Evolutionary conservation across 2,888 invertebrate genomes (phyloP).

Genomic region (Neria commutata): DNA sequence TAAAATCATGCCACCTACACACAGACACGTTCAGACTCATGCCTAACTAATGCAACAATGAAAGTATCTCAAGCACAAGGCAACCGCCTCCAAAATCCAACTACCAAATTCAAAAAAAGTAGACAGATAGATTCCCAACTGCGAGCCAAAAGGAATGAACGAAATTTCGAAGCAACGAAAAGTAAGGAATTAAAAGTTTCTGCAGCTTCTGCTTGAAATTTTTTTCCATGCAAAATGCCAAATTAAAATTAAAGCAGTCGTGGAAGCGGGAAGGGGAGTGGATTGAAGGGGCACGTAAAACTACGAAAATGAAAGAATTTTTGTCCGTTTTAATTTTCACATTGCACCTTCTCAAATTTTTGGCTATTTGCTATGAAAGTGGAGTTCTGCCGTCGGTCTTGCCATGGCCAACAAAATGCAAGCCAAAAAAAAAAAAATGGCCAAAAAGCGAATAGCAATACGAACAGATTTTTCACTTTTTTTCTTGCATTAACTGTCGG

Average conservation of each 20-base stretch:
- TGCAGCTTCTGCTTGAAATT: too few relatives aligned
- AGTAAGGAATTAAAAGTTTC: conserved; percentile 11
- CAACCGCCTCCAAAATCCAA: too few relatives aligned
- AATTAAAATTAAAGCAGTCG: conserved; percentile 42
- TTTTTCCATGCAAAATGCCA: conserved; percentile 22
- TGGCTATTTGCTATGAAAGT: too few relatives aligned
- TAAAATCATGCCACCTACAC: too few relatives aligned
- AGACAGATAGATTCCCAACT: too few relatives aligned
- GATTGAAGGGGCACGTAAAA: conserved; percentile 13
- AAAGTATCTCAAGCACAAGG: too few relatives aligned
- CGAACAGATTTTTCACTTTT: conserved; percentile 39
- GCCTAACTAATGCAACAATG: too few relatives aligned
- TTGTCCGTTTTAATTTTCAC: conserved; percentile 56
- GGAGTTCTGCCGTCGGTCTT: conserved; percentile 51
- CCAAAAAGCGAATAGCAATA: conserved; percentile 25
- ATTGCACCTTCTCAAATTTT: conserved; percentile 30
- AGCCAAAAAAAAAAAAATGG: conserved; percentile 4
- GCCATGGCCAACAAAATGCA: conserved; percentile 26
- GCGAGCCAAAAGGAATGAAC: conserved; percentile 44
- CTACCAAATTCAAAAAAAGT: too few relatives aligned
- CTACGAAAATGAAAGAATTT: conserved; percentile 49
- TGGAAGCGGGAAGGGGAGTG: conserved; percentile 26
- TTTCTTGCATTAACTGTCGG: conserved; percentile 47
- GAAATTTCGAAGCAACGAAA: conserved; percentile 39
- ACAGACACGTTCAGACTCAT: too few relatives aligned